Base-by-base conservation (phyloP, 2,113 vertebrate genomes). In the Microcebus lehilahytsara region DNA sequence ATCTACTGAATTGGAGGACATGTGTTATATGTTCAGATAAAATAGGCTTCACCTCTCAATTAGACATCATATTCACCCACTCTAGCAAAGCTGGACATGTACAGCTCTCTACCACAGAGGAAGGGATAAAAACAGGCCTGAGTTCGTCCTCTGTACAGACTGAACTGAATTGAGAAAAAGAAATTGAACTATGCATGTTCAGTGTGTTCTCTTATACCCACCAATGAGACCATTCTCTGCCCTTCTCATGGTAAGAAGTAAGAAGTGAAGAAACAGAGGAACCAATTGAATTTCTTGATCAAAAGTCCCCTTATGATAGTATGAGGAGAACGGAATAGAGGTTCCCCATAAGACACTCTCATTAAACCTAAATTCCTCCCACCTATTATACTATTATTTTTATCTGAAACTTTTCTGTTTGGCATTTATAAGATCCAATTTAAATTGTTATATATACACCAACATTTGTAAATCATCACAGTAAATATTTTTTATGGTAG, bases 21-120 rank as follows among this genome's bases (percentile, higher is more conserved):
- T 53, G 27, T 20, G 75, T 89, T 93, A 85, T 22, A 37, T 90
- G 42, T 93, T 79, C 62, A 87, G 85, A 89, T 85, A 64, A 92
- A 93, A 77, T 58, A 60, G 60, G 30, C 17, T 83, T 96, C 40
- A 62, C 40, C 25, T 84, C 51, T 94, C 75, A 74, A 75, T 91
- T 78, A 95, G 83, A 58, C 11, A 27, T 62, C 53, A n/a, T 87
- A 58, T 34, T 56, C 34, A 56, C 32, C 60, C 79, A 79, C 34
- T 11, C 67, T 25, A 30, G 49, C 75, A 67, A 9, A 69, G 1
- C 40, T 78, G 80, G 84, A 60, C 49, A 11, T 46, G 69, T n/a
- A 19, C 53, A 66, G 51, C n/a, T 40, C 37, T 86, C 60, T 85
- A 42, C 25, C 40, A 32, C 30, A 81, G 51, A 71, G 40, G 6